Conservation (phyloP, 2,797 vertebrate species). For the Tinamus major region DNA sequence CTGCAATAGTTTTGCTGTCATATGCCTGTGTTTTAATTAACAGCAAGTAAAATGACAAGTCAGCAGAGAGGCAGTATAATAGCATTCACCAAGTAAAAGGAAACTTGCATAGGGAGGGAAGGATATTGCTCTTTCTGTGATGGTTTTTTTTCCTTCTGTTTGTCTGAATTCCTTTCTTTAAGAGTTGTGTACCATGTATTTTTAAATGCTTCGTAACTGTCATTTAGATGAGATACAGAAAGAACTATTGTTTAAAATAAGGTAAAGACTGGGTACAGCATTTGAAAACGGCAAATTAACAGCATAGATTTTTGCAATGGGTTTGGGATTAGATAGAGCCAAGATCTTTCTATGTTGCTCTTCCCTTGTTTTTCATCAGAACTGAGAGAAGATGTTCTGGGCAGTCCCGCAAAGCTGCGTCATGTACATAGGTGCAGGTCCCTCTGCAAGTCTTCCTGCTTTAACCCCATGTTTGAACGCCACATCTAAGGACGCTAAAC, state of each 20-base stretch:
- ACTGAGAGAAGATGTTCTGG: neutral
- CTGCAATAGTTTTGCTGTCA: slow-evolving; percentile 41
- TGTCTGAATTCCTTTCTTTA: slow-evolving; percentile 7
- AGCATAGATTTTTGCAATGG: neutral
- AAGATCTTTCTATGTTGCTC: neutral
- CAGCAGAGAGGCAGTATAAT: neutral
- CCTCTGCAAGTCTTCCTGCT: neutral
- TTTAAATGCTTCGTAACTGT: neutral
- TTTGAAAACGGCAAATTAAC: neutral
- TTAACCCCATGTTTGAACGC: neutral
- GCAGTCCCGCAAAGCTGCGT: neutral
- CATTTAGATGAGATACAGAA: neutral
- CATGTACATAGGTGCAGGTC: neutral
- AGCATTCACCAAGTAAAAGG: neutral
- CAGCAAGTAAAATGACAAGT: slow-evolving; percentile 45
- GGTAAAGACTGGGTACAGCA: neutral
- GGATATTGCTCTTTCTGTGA: slow-evolving; percentile 22
- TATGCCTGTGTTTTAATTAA: slow-evolving; percentile 52
- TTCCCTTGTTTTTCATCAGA: neutral
- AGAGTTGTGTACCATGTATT: neutral
- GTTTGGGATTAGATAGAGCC: neutral
- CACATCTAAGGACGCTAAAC: neutral
- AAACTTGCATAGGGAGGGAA: neutral
- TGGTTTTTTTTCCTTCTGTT: neutral
- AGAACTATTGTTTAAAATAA: neutral